Evolutionary conservation across 2,113 vertebrate species (phyloP), one percentile per base, ranked within the genome.

Genomic region (Litocranius walleri): DNA sequence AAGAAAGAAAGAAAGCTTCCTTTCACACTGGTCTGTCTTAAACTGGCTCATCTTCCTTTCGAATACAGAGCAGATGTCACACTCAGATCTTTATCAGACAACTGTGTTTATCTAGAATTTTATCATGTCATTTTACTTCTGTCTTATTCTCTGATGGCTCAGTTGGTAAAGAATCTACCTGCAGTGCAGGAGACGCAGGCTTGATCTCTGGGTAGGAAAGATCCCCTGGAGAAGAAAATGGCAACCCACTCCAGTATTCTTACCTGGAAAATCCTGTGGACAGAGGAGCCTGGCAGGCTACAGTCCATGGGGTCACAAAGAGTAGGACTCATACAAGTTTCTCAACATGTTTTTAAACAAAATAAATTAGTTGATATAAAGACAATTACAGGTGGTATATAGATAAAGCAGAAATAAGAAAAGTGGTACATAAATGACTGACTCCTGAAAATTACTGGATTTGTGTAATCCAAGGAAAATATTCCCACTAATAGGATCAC

Each of bases 341-440:
- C 90, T 57, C 50, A 94, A 93, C 71, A 88, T 57, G 17, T 59
- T 25, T 87, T 92, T 86, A 89, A 90, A 61, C 96, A 23, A 92
- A 97, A 94, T 1, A 88, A 90, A 50, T 84, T 91, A 88, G 19
- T 71, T 94, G 36, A 80, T 62, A 92, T 23, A 78, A 89, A 90
- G 94, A 97, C 94, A 93, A 96, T 83, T 43, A 82, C 21, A 83
- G 29, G 64, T 59, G n/a, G 29, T 14, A 74, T 10, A 87, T 0
- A 33, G 50, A 90, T 57, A 93, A 54, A 83, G 30, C 80, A 90
- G 90, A 91, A 96, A 50, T 29, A 82, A 30, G 43, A 88, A 64
- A 61, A 87, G 33, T 16, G 12, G 85, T 4, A 80, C 9, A 50
- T 23, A n/a, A 27, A 45, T 50, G 2, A 74, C 50, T 23, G 54